phyloP scores from a whole-genome alignment of 2,113 vertebrate species.

The Aegithalos caudatus region DNA sequence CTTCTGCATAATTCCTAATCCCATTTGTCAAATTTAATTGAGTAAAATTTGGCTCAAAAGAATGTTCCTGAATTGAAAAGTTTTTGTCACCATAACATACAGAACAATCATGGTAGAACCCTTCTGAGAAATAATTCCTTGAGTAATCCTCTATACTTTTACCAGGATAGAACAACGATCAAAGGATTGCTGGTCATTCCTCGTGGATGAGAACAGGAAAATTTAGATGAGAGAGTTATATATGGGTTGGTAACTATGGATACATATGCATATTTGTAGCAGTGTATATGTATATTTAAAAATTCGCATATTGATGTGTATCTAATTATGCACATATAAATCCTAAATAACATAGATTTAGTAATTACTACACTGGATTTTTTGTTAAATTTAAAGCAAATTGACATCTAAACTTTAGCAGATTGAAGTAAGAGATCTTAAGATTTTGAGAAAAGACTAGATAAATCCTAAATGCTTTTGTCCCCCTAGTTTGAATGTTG shows the following conservation, averaged over 20 bases:
- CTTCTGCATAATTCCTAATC: neutral
- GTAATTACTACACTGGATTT: neutral
- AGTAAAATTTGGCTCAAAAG: neutral
- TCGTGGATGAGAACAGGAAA: neutral
- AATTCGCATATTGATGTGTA: rapidly evolving
- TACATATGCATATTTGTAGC: neutral
- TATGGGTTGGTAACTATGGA: neutral
- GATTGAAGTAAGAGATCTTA: neutral
- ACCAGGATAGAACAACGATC: neutral
- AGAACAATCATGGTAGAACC: neutral
- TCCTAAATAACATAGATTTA: neutral
- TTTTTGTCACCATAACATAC: neutral
- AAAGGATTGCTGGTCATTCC: neutral
- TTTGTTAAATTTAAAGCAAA: neutral
- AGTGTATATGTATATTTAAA: neutral
- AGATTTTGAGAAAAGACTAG: neutral
- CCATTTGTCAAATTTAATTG: neutral
- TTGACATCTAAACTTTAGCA: neutral
- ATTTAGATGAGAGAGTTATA: neutral
- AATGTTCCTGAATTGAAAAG: neutral
- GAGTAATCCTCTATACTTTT: neutral
- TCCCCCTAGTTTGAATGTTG: neutral
- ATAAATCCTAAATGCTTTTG: neutral
- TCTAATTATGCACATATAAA: neutral
- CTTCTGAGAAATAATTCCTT: neutral